Conservation (phyloP, 2,888 invertebrate species). For the Podabrus alpinus region DNA sequence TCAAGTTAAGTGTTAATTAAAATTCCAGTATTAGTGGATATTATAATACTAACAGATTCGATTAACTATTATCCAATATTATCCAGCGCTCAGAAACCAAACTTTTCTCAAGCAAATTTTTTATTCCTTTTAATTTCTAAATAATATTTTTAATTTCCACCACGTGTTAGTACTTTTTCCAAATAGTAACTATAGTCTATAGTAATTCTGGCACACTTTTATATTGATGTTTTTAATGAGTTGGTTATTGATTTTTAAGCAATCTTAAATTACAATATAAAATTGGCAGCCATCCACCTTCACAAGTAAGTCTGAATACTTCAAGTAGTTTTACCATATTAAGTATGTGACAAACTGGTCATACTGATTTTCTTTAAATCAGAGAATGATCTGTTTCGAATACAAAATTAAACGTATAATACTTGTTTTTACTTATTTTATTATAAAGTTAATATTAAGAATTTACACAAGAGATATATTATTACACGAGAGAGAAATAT, state of each 20-base stretch:
- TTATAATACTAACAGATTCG: no score
- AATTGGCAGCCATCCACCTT: conserved; percentile 43
- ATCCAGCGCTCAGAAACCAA: no score
- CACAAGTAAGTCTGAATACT: conserved; percentile 41
- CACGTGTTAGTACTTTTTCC: no score
- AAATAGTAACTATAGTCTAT: no score
- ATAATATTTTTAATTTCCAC: no score
- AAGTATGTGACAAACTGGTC: conserved; percentile 46
- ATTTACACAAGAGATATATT: no score
- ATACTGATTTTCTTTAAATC: conserved; percentile 32
- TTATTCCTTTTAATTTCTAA: no score
- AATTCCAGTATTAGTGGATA: no score
- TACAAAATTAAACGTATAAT: conserved; percentile 13
- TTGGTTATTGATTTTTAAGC: background rate
- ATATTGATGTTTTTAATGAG: background rate
- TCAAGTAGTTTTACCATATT: conserved; percentile 44
- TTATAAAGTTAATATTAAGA: background rate
- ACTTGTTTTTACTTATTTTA: background rate
- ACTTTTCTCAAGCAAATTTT: no score
- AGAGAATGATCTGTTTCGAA: conserved; percentile 17
- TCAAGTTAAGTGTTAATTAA: no score
- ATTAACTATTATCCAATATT: no score
- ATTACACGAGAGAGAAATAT: background rate
- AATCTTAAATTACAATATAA: background rate
- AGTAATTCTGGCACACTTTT: background rate